Evolutionary conservation across 2,113 vertebrate genomes (phyloP).

Genomic region (Myotis yumanensis): DNA sequence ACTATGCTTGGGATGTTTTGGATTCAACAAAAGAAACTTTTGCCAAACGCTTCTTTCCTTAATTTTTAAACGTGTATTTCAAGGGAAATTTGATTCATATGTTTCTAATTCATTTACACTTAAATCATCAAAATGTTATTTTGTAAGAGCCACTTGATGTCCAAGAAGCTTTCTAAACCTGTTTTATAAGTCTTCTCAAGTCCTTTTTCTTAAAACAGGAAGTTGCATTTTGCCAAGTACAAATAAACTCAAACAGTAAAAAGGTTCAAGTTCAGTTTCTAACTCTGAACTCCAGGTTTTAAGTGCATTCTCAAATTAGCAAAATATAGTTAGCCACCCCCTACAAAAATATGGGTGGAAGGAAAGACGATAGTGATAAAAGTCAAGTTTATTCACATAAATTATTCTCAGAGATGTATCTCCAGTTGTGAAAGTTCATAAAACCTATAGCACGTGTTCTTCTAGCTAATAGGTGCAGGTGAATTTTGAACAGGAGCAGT

Average conservation of each 20-base stretch:
- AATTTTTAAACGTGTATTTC: constrained; percentile 73
- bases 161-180: constrained; percentile 76
- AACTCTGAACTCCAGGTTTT: constrained; percentile 55
- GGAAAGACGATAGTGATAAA: constrained; percentile 28
- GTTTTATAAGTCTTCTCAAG: constrained; percentile 71
- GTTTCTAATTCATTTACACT: constrained; percentile 79
- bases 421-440: neutral
- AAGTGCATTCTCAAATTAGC: constrained; percentile 51
- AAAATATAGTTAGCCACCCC: constrained; percentile 46
- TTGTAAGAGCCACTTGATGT: constrained; percentile 71
- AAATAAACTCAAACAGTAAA: constrained; percentile 71
- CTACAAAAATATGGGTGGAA: neutral
- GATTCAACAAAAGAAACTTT: constrained; percentile 61
- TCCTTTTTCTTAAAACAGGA: constrained; percentile 75
- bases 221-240: constrained; percentile 71
- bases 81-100: constrained; percentile 77
- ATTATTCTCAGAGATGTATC: neutral
- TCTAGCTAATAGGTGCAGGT: neutral
- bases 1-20: constrained; percentile 55
- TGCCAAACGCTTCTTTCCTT: constrained; percentile 64
- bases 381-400: neutral
- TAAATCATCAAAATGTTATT: constrained; percentile 75
- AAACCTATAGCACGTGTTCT: neutral
- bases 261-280: constrained; percentile 64
- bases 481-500: neutral